These are phyloP conservation scores for Falcaria lacertinaria DNA, from an alignment of 2,888 invertebrate species.

Conservation along the genomic window DNA sequence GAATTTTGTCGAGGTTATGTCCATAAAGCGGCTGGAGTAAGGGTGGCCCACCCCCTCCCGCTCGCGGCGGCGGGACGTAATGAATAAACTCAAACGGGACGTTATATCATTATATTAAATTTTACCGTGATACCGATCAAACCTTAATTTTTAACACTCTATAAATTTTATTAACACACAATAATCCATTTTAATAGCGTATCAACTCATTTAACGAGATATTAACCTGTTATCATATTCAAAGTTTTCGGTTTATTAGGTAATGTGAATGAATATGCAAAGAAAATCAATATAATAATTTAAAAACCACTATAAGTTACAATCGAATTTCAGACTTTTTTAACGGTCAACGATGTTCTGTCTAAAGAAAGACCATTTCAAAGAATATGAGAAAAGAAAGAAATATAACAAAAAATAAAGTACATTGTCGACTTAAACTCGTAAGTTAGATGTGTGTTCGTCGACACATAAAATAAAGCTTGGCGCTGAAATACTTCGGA, in stretches of 20 bases:
- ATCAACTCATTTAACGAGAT: no score
- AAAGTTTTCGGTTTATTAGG: no score
- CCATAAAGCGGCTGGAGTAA: constrained; percentile 71
- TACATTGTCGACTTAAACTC: no score
- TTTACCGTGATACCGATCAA: constrained; percentile 69
- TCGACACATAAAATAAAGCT: constrained; percentile 53
- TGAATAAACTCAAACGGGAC: constrained; percentile 77
- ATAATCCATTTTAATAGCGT: constrained; percentile 14
- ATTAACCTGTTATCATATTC: no score
- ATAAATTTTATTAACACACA: constrained; percentile 40
- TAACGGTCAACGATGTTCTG: no score
- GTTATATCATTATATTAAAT: constrained; percentile 71
- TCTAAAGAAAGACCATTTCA: no score
- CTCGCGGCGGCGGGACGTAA: constrained; percentile 67
- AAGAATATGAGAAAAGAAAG: no score
- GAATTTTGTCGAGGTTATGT: constrained; percentile 80
- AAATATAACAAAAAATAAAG: no score
- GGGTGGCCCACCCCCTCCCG: constrained; percentile 38
- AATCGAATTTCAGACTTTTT: no score
- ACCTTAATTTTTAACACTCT: constrained; percentile 41
- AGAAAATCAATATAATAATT: no score
- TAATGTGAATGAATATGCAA: no score
- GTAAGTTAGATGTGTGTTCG: neutral
- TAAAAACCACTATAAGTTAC: no score
- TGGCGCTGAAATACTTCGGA: constrained; percentile 52